Base-by-base conservation (phyloP, 2,888 invertebrate genomes). In the Cryptus viduatorius region DNA sequence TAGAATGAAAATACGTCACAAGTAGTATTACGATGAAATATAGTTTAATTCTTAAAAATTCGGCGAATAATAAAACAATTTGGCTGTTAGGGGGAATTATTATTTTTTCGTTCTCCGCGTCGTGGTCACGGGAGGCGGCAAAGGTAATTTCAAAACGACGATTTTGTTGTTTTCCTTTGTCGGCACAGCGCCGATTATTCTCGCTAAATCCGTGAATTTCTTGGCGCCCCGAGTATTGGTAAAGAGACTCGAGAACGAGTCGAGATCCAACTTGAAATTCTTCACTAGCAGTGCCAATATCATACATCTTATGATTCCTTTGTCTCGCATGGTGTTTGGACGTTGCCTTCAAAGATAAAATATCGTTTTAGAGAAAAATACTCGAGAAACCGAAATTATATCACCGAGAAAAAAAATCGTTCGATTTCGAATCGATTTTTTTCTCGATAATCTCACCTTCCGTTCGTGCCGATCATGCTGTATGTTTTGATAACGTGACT, bases 301-400 rank as follows among this genome's bases (percentile, higher is more conserved):
- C 65, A 94, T 88, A 42, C 91, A 91, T 48, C 93, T 92, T 10
- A 92, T 80, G 31, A 93, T 83, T 48, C 89, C 93, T 88, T 93
- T 93, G 56, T 93, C 93, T 76, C 86, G 90, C 82, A 92, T 87
- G 42, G 80, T 90, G 24, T 79, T 89, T 16, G 93, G 93, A 14
- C 93, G 89, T 80, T 73, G 76, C 76, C 93, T 94, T 77, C 37
- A 89, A 91, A 48, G 42, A 50, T 59, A 44, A 65, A 56, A 48
- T 64, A 3, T 24, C 56, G 10, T 24, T 56, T 56, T 24, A 10
- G 19, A 24, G 19, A 3, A 24, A 56, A 3, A 12, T 8, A 8
- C 46, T 37, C 37, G 8, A 7, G 1, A 7, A 8, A 37, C 0
- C 12, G 16, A 56, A 64, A 50, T 69, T 44, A n/a, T 24, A 48